Percentiles rank a stretch among this genome's conserved stretches.
phyloP scores from a whole-genome alignment of 1,140 invertebrate species.

The Mylabris phalerata region DNA sequence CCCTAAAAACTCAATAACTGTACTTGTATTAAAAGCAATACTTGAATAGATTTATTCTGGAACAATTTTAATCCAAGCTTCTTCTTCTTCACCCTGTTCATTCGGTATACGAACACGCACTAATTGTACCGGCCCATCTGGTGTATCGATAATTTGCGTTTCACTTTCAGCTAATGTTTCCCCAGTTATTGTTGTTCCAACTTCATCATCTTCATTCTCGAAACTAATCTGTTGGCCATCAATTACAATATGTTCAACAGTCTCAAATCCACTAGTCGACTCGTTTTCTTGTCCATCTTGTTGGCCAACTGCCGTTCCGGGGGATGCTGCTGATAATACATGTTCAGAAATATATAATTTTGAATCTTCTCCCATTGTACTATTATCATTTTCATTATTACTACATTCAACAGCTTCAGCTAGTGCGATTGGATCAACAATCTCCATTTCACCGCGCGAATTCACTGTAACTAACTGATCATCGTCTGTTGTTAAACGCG shows the following conservation, averaged over 20 bases:
- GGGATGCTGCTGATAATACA: background rate
- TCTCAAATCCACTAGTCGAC: slow-evolving; percentile 36
- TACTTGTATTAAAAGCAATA: too few relatives aligned
- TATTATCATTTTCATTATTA: slow-evolving; percentile 8
- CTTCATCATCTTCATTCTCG: slow-evolving; percentile 29
- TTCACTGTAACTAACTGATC: slow-evolving; percentile 47
- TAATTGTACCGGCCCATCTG: slow-evolving; percentile 43
- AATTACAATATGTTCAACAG: slow-evolving; percentile 49
- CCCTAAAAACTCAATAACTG: too few relatives aligned
- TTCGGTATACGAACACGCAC: slow-evolving; percentile 48
- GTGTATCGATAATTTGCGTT: slow-evolving; percentile 42
- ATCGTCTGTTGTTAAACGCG: slow-evolving; percentile 55
- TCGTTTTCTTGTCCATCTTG: slow-evolving; percentile 31
- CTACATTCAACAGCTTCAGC: slow-evolving; percentile 16
- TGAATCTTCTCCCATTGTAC: slow-evolving; percentile 39
- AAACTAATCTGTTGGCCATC: slow-evolving; percentile 44
- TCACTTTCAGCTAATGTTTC: slow-evolving; percentile 39
- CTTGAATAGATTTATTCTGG: slow-evolving; percentile 21
- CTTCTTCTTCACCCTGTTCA: slow-evolving; percentile 42
- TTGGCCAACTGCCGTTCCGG: background rate
- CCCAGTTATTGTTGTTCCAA: slow-evolving; percentile 36
- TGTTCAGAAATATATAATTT: slow-evolving; percentile 45
- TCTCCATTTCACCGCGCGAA: slow-evolving; percentile 34
- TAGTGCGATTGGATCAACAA: slow-evolving; percentile 24
- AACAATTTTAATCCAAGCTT: slow-evolving; percentile 41